Evolutionary conservation across 1,140 invertebrate genomes (phyloP).

Genomic region (Danaus plexippus): DNA sequence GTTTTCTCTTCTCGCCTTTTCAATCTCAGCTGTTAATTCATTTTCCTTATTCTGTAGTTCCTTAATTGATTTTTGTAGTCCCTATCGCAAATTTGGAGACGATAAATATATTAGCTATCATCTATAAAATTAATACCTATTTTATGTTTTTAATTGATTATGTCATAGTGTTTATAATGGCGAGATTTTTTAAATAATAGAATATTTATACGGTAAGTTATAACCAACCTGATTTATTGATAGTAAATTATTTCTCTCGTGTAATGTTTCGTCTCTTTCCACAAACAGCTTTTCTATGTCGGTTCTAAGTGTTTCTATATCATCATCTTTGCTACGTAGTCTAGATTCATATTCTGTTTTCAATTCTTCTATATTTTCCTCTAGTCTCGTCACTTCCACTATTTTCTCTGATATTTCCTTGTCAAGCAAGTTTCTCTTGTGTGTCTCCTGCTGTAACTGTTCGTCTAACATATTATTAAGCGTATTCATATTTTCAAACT

Average conservation of each 20-base stretch:
- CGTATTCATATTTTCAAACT: slow-evolving; percentile 5
- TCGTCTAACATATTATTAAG: slow-evolving; percentile 5
- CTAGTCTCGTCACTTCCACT: slow-evolving; percentile 23
- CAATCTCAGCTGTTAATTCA: slow-evolving; percentile 28
- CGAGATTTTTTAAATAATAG: too few relatives aligned
- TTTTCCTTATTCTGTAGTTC: slow-evolving; percentile 29
- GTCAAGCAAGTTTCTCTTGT: neutral
- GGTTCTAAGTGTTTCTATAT: too few relatives aligned
- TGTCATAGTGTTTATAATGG: neutral
- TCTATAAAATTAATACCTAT: slow-evolving; percentile 2
- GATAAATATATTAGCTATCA: slow-evolving; percentile 12
- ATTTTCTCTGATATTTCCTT: slow-evolving; percentile 24
- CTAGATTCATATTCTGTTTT: too few relatives aligned
- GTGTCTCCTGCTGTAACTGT: slow-evolving; percentile 7
- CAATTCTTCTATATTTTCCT: slow-evolving; percentile 16
- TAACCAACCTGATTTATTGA: slow-evolving; percentile 52
- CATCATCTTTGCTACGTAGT: too few relatives aligned
- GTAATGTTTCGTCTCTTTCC: slow-evolving; percentile 29
- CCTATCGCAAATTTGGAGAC: slow-evolving; percentile 37
- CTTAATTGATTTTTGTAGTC: slow-evolving; percentile 35
- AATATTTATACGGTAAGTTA: too few relatives aligned
- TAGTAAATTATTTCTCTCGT: slow-evolving; percentile 24
- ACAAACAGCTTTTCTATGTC: slow-evolving; percentile 19
- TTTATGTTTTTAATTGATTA: slow-evolving; percentile 16
- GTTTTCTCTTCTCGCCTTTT: slow-evolving; percentile 32